A percentile compares a stretch with the other conserved stretches of the same genome.
Conservation (phyloP, 2,888 invertebrate genomes). For the Cosmorhoe ocellata region DNA sequence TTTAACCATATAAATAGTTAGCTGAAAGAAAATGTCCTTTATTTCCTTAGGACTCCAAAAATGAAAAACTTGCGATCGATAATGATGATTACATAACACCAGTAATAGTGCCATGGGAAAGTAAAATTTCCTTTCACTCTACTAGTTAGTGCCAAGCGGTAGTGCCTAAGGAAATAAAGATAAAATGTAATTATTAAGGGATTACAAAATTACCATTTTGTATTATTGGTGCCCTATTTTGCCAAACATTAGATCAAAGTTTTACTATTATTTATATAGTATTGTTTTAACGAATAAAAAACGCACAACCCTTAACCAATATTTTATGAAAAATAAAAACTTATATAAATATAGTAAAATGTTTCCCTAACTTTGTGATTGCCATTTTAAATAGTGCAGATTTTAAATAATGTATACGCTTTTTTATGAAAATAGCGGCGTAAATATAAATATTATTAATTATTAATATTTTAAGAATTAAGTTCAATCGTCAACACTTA, state of each 20-base stretch:
- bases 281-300: conserved; percentile 43
- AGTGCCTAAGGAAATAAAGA: too few relatives aligned
- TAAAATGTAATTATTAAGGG: too few relatives aligned
- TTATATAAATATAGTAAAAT: conserved; percentile 28
- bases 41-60: too few relatives aligned
- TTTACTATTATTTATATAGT: conserved; percentile 2
- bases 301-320: conserved; percentile 65
- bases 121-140: too few relatives aligned
- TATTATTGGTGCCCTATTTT: conserved; percentile 7
- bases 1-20: conserved; percentile 1
- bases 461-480: conserved; percentile 16
- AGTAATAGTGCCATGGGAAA: too few relatives aligned
- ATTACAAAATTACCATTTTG: too few relatives aligned
- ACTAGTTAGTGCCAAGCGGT: too few relatives aligned
- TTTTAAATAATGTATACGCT: conserved; percentile 50
- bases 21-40: conserved; percentile 2
- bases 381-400: conserved; percentile 44
- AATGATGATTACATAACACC: too few relatives aligned
- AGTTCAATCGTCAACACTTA: conserved; percentile 23
- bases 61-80: too few relatives aligned
- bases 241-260: conserved; percentile 10
- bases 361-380: conserved; percentile 42
- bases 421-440: conserved; percentile 38
- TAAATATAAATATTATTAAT: conserved; percentile 18
- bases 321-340: conserved; percentile 37